Evolutionary conservation across 2,113 vertebrate species (phyloP), one percentile per base, ranked within the genome.

Genomic region (Sakesphorus luctuosus): DNA sequence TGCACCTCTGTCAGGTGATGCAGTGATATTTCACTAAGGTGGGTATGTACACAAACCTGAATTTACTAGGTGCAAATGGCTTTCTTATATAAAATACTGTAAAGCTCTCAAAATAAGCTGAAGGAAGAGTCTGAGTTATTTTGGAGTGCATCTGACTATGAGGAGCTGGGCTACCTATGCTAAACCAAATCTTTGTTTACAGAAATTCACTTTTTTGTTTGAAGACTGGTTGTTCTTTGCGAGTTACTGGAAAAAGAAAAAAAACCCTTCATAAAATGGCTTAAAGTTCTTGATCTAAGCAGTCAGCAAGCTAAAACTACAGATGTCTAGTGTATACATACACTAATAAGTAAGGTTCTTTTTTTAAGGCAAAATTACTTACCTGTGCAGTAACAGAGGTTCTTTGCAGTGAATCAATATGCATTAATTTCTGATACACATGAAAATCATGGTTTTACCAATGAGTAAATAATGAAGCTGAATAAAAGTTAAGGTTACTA

Each of bases 401-500:
- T 76, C 66, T 94, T 91, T 69, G 87, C 79, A 90, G n/a, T 40
- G 53, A 82, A 73, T 73, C 43, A 68, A 6, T 49, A 53, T 40
- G 40, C 31, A 40, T 85, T 79, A 4, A 36, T 58, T 90, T 82
- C 78, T 80, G 49, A 82, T 73, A 62, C 33, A 67, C 15, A 20
- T n/a, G 28, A 69, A 76, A 26, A 76, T 36, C 59, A 65, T 4
- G 21, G 52, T 9, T 74, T 80, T 17, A 7, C 53, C 46, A 33
- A 67, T 58, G n/a, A 93, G 53, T 77, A 90, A 84, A 93, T 15
- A 11, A 72, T 40, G 12, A 50, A 52, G 74, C 23, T 50, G 33
- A 91, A 87, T 68, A 75, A 91, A 95, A 94, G 35, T 4, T n/a
- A 91, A 63, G 19, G 33, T 84, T 84, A 78, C 67, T 89, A 74